phyloP scores from a whole-genome alignment of 2,797 vertebrate genomes.

The Mastacembelus armatus region DNA sequence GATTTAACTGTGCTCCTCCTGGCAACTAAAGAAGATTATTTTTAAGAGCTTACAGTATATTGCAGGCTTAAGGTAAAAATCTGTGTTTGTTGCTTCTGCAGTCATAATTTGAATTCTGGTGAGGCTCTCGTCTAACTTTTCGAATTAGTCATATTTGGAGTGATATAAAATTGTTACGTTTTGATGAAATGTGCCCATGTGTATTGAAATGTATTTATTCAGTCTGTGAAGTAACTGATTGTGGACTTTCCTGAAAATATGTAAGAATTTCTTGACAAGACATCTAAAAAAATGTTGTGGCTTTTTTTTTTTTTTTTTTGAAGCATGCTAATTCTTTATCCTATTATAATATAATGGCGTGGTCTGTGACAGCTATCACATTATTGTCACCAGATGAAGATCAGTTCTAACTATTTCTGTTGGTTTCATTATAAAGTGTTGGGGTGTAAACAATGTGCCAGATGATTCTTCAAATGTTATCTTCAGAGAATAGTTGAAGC shows the following conservation, averaged over 20 bases:
- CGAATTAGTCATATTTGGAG: constrained; percentile 28
- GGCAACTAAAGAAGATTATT: constrained; percentile 44
- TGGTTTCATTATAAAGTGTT: constrained; percentile 57
- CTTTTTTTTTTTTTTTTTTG: constrained; percentile 26
- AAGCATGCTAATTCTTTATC: constrained; percentile 51
- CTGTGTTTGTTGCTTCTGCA: constrained; percentile 29
- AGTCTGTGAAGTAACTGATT: constrained; percentile 47
- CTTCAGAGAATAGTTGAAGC: constrained; percentile 51
- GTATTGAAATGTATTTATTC: constrained; percentile 57
- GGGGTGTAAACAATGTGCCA: constrained; percentile 60
- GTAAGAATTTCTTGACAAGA: constrained; percentile 52
- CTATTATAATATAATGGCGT: constrained; percentile 62
- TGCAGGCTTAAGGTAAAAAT: constrained; percentile 37
- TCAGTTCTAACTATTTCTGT: constrained; percentile 55
- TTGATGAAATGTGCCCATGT: constrained; percentile 25
- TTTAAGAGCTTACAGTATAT: constrained; percentile 37
- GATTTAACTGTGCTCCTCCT: constrained; percentile 39
- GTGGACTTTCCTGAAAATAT: constrained; percentile 54
- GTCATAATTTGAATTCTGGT: constrained; percentile 41
- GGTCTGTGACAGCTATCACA: constrained; percentile 67
- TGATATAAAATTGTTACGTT: constrained; percentile 27
- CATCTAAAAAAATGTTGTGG: constrained; percentile 54
- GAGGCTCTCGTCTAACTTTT: constrained; percentile 37
- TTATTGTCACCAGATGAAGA: constrained; percentile 65
- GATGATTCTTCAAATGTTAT: constrained; percentile 53